These are phyloP conservation scores for Pollimyrus isidori DNA, from an alignment of 2,113 vertebrate genomes.

Conservation along the genomic window DNA sequence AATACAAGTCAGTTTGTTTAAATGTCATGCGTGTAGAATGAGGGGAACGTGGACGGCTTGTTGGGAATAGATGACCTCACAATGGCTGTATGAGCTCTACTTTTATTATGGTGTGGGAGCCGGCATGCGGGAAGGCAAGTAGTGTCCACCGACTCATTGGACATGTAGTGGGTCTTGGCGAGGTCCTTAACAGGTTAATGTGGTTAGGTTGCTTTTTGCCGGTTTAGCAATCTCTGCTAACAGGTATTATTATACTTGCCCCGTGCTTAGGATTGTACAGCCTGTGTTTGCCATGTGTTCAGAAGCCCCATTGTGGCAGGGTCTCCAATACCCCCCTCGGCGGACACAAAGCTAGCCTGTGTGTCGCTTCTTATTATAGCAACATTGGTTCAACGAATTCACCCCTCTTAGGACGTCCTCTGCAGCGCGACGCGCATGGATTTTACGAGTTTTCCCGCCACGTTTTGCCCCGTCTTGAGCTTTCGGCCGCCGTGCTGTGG, in stretches of 20 bases:
- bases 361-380: neutral
- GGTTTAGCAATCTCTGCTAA: slow-evolving; percentile 2
- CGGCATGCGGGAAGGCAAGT: neutral
- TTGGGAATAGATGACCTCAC: neutral
- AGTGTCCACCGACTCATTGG: neutral
- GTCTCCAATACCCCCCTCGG: neutral
- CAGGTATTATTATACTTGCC: neutral
- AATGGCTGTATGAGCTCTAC: neutral
- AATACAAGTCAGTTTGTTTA: neutral
- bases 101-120: neutral
- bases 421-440: neutral
- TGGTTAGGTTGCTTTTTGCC: neutral
- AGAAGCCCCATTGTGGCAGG: neutral
- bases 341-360: neutral
- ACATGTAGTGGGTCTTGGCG: neutral
- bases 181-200: neutral
- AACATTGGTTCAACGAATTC: neutral
- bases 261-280: neutral
- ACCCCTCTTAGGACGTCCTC: neutral
- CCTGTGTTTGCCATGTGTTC: neutral
- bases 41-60: neutral
- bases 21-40: neutral
- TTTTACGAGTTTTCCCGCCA: neutral
- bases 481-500: neutral
- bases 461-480: neutral